A percentile compares a stretch with the other conserved stretches of the same genome.
These are phyloP conservation scores for Stenotaenia linearis DNA, from an alignment of 2,888 invertebrate genomes.

Conservation along the genomic window DNA sequence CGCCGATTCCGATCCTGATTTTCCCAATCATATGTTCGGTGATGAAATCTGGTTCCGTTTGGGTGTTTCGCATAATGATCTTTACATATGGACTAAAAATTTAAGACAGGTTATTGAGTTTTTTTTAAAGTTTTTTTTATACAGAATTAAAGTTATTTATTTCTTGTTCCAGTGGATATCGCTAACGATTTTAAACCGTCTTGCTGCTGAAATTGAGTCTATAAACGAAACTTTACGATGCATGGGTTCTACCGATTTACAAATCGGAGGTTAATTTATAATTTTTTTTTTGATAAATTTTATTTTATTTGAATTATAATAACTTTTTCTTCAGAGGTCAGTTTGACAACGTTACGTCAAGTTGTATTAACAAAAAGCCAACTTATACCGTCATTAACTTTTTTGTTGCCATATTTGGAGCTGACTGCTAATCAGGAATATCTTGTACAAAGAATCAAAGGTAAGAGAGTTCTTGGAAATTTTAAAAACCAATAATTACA, in stretches of 20 bases:
- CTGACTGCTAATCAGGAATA: slow-evolving; percentile 79
- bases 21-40: background rate
- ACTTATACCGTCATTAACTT: slow-evolving; percentile 56
- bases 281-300: background rate
- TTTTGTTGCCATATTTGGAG: slow-evolving; percentile 73
- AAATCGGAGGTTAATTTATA: slow-evolving; percentile 49
- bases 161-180: slow-evolving; percentile 67
- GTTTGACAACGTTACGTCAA: slow-evolving; percentile 67
- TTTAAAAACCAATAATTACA: background rate
- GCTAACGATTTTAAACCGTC: slow-evolving; percentile 68
- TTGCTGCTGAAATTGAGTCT: slow-evolving; percentile 66
- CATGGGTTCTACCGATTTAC: slow-evolving; percentile 55
- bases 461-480: slow-evolving; percentile 39
- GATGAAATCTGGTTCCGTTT: slow-evolving; percentile 43
- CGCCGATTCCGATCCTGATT: slow-evolving; percentile 17
- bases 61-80: slow-evolving; percentile 59
- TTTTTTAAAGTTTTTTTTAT: background rate
- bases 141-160: background rate
- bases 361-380: slow-evolving; percentile 56
- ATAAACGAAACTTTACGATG: slow-evolving; percentile 65
- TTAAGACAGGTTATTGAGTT: slow-evolving; percentile 57
- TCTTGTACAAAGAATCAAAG: slow-evolving; percentile 67
- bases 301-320: slow-evolving; percentile 41
- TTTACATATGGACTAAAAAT: slow-evolving; percentile 74
- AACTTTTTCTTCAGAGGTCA: slow-evolving; percentile 54